Evolutionary conservation across 1,140 invertebrate species (phyloP), one percentile per base, ranked within the genome.

Genomic region (Dinoponera quadriceps): DNA sequence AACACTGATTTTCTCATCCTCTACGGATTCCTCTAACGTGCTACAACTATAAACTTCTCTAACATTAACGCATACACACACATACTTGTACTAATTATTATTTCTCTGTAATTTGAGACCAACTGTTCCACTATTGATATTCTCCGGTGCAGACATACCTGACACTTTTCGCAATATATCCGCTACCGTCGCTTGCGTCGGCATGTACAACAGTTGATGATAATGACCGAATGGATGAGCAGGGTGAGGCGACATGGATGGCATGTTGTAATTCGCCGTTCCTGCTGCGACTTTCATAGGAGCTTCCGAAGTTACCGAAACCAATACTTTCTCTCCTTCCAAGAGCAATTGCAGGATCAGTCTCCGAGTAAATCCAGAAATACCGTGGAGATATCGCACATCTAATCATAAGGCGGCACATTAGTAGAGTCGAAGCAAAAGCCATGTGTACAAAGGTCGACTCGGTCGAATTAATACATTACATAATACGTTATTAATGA

Each of bases 361-460:
- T 77, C 98, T 96, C 25, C 98, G 95, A 14, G 97, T 97, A 92
- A 99, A 98, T 14, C 98, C 98, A 16, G 97, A 97, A 85, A 98
- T 97, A 7, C 96, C 96, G 65, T 95, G 95, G 1, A 95, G 92
- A 88, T 95, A 95, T 83, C 93, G 90, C 3, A 94, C 91, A 89
- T 95, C 95, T 94, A 78, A 29, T 25, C 13, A 33, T 84, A 72
- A 65, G 54, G 54, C 7, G 55, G 0, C 16, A 49, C 18, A 33
- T 49, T 27, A n/a, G 44, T 33, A n/a, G 4, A 57, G 55, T 25
- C 55, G 0, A 57, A 4, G n/a, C n/a, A 18, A 25, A 1, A 44
- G 11, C 9, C 38, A 44, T 44, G 0, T 9, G 0, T 9, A 33
- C 1, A n/a, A 48, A 54, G 1, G 20, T 16, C 18, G 2, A 78